phyloP scores from a whole-genome alignment of 2,797 vertebrate genomes.

The Tapirus indicus region DNA sequence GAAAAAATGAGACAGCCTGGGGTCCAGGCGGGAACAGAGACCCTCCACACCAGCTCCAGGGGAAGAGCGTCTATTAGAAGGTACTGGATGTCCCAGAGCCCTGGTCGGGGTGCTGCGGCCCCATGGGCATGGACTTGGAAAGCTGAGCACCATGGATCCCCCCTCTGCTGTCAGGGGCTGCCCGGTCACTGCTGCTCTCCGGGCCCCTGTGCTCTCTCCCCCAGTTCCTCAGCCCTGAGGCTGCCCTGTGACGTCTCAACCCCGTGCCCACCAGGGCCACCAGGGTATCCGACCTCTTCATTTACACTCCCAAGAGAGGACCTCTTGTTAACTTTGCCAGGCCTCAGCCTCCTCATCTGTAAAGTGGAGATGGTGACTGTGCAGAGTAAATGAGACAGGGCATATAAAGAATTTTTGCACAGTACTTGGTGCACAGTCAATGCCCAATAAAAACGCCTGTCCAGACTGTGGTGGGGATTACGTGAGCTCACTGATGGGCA shows the following conservation, averaged over 20 bases:
- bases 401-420: not conserved
- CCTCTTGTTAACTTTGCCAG: not conserved
- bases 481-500: not conserved
- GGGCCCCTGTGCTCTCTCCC: not conserved
- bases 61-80: not conserved
- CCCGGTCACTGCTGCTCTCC: not conserved
- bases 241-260: not conserved
- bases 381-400: not conserved
- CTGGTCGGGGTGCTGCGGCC: not conserved
- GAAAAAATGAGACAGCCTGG: not conserved
- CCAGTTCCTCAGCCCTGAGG: not conserved
- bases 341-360: not conserved
- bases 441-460: not conserved
- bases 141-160: fast-evolving
- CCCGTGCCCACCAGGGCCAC: not conserved
- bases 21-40: not conserved
- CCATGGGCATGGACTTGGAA: not conserved
- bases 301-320: not conserved
- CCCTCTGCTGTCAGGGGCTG: not conserved
- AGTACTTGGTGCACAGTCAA: fast-evolving
- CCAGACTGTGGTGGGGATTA: not conserved
- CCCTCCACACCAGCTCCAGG: not conserved
- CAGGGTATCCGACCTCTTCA: not conserved
- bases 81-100: not conserved
- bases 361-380: not conserved